phyloP scores from a whole-genome alignment of 2,797 vertebrate species.

The Hybognathus amarus region DNA sequence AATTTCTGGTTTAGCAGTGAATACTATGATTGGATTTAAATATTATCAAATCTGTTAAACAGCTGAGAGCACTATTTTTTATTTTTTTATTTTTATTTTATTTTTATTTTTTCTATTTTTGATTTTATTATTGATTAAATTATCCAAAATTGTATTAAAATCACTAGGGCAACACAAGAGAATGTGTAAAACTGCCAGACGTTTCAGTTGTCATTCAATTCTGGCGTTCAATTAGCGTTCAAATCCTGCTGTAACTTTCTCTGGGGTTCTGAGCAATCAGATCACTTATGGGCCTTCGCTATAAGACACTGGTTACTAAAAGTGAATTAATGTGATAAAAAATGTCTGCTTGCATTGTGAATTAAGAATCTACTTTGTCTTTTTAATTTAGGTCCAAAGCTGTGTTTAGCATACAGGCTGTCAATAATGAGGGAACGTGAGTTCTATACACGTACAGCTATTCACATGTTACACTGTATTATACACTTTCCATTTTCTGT shows the following conservation, averaged over 20 bases:
- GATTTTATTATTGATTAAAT: no score
- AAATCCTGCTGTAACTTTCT: neutral
- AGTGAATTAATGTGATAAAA: neutral
- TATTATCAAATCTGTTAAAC: neutral
- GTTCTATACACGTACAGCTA: conserved; percentile 51
- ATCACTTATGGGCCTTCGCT: neutral
- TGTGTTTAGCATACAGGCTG: conserved; percentile 90
- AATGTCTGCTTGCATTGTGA: neutral
- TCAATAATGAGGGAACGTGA: conserved; percentile 91
- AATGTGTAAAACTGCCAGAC: neutral
- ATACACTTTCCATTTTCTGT: neutral
- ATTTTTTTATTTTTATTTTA: no score
- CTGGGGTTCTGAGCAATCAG: neutral
- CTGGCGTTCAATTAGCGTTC: neutral
- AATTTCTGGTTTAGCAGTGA: neutral
- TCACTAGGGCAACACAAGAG: neutral
- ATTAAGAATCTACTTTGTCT: neutral
- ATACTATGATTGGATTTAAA: neutral
- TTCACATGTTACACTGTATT: neutral
- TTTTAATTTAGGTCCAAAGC: conserved; percentile 81
- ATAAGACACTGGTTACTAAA: neutral
- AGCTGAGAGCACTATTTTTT: neutral
- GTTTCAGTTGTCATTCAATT: neutral
- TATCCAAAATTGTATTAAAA: neutral
- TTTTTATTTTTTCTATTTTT: no score